Conservation (phyloP, 2,797 vertebrate genomes). For the Pogoniulus pusillus region DNA sequence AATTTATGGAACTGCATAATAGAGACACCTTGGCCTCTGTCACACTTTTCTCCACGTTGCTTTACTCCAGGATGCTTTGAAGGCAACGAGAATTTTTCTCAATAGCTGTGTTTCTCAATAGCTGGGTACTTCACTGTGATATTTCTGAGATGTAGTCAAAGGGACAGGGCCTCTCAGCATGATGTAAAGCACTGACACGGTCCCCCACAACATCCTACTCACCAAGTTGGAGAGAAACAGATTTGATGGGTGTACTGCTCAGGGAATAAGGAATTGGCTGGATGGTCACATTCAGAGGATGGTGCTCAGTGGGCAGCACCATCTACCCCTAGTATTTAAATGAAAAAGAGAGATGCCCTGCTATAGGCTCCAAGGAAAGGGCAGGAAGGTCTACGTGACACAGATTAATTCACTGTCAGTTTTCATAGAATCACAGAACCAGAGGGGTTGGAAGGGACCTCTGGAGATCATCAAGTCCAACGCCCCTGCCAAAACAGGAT, state of each 20-base stretch:
- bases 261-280: no score
- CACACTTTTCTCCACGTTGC: neutral
- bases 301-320: neutral
- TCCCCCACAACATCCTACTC: no score
- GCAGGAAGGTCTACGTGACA: neutral
- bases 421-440: neutral
- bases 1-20: slow-evolving; percentile 20
- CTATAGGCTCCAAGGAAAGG: neutral
- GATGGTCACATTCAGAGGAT: no score
- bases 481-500: no score
- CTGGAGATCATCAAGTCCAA: no score
- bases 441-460: no score
- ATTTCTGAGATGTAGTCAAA: neutral
- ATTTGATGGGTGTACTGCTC: no score
- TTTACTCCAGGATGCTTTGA: neutral
- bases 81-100: neutral
- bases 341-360: neutral
- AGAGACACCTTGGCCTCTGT: neutral
- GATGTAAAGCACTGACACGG: neutral
- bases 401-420: neutral
- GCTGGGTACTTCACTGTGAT: neutral
- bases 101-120: neutral
- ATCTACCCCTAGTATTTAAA: slow-evolving; percentile 15
- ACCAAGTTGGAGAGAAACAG: no score
- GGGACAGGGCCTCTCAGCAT: neutral